Conservation (phyloP, 2,888 invertebrate species). For the Eupithecia pulchellata region DNA sequence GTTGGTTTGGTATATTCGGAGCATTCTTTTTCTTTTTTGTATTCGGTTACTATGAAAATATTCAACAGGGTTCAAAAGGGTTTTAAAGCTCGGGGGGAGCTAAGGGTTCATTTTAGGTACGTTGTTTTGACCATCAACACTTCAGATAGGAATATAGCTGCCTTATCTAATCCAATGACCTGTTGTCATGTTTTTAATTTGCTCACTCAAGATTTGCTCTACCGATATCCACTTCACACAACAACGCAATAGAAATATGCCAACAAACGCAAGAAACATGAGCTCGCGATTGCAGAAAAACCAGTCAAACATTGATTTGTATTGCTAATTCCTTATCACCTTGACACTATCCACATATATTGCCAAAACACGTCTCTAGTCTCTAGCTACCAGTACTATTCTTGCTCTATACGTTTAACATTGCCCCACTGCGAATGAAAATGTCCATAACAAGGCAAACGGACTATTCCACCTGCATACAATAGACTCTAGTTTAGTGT, state of each 20-base stretch:
- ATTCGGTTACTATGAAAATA: too few species aligned
- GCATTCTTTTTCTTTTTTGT: background rate
- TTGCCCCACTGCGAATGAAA: conserved; percentile 80
- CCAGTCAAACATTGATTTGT: conserved; percentile 59
- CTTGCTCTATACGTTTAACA: conserved; percentile 45
- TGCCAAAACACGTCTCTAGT: conserved; percentile 48
- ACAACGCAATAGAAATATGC: conserved; percentile 41
- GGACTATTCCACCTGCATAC: conserved; percentile 83
- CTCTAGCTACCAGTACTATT: conserved; percentile 28
- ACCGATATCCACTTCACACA: conserved; percentile 22
- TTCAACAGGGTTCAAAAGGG: too few species aligned
- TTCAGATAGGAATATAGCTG: too few species aligned
- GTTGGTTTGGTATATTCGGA: background rate
- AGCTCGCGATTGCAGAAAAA: conserved; percentile 45
- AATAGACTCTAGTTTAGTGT: conserved; percentile 82
- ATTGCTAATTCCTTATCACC: conserved; percentile 66
- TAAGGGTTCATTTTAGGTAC: too few species aligned
- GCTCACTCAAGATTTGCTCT: background rate
- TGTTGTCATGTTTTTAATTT: background rate
- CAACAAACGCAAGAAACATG: conserved; percentile 36
- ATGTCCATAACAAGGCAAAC: conserved; percentile 79
- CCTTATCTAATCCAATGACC: too few species aligned
- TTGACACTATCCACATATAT: conserved; percentile 63
- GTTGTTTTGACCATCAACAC: too few species aligned
- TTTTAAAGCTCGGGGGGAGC: too few species aligned